phyloP scores from a whole-genome alignment of 2,797 vertebrate genomes.

The Bryconaethiops microstoma region DNA sequence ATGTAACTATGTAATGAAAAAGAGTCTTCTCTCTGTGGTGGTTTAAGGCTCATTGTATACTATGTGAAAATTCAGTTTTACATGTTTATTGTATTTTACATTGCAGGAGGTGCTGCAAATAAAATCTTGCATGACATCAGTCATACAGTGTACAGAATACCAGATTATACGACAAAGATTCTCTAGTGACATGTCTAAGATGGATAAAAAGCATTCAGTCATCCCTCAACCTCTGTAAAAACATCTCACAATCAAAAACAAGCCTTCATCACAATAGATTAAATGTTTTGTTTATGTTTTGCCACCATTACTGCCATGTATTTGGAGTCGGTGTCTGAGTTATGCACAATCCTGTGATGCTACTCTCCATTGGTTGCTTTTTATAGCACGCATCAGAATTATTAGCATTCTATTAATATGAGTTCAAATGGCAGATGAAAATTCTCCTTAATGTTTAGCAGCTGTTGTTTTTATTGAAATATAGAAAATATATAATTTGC shows the following conservation, averaged over 20 bases:
- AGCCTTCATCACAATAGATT: neutral
- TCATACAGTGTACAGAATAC: neutral
- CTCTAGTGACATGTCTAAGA: neutral
- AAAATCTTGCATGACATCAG: neutral
- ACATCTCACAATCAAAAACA: too few species aligned
- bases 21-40: slow-evolving; percentile 6
- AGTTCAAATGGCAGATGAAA: too few species aligned
- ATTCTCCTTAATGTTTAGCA: too few species aligned
- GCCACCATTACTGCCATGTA: neutral
- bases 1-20: slow-evolving; percentile 2
- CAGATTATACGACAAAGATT: too few species aligned
- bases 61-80: neutral
- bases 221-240: too few species aligned
- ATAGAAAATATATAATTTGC: too few species aligned
- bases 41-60: neutral
- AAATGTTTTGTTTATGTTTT: neutral
- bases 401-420: too few species aligned
- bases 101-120: neutral
- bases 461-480: too few species aligned
- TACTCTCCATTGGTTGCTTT: neutral
- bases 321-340: neutral
- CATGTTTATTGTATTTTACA: neutral
- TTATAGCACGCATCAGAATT: too few species aligned
- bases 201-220: neutral
- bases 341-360: neutral